A percentile compares a stretch with the other conserved stretches of the same genome.
These are phyloP conservation scores for Drosophila nr. perissopoda DNA, from an alignment of 2,888 invertebrate genomes.

Conservation along the genomic window DNA sequence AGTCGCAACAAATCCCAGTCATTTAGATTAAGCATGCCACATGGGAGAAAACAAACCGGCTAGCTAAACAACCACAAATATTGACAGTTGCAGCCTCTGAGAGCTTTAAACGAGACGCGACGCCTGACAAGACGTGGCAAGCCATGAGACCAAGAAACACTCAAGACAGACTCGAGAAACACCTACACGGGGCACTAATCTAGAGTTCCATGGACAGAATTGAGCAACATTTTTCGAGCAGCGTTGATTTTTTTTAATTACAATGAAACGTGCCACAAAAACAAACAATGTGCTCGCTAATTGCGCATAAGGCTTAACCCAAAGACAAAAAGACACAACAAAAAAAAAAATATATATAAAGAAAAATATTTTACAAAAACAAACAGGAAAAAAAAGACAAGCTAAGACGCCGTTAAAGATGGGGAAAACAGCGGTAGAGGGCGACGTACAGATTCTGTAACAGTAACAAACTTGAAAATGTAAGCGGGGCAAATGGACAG, in stretches of 20 bases:
- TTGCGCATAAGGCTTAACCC: slow-evolving; percentile 67
- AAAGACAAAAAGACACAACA: slow-evolving; percentile 29
- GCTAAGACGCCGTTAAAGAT: slow-evolving; percentile 21
- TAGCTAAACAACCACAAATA: slow-evolving; percentile 41
- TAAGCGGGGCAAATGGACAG: slow-evolving; percentile 68
- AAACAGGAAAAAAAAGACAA: slow-evolving; percentile 41
- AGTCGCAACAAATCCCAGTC: slow-evolving; percentile 27
- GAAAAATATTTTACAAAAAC: slow-evolving; percentile 26
- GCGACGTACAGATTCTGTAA: slow-evolving; percentile 40
- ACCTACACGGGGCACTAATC: slow-evolving; percentile 45
- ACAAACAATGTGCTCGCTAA: slow-evolving; percentile 73
- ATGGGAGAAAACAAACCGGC: slow-evolving; percentile 28
- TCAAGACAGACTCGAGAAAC: slow-evolving; percentile 27
- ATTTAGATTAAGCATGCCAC: slow-evolving; percentile 31
- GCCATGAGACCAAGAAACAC: slow-evolving; percentile 3
- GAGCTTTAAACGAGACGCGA: slow-evolving; percentile 27
- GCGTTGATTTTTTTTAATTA: slow-evolving; percentile 69
- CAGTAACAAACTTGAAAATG: slow-evolving; percentile 63
- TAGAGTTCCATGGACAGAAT: slow-evolving; percentile 21
- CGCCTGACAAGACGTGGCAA: slow-evolving; percentile 5
- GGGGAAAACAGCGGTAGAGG: not conserved
- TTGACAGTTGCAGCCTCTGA: slow-evolving; percentile 48
- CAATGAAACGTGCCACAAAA: slow-evolving; percentile 75
- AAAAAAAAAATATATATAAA: not conserved
- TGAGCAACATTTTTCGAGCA: slow-evolving; percentile 45